Percentiles rank a stretch among this genome's conserved stretches.
Conservation (phyloP, 2,797 vertebrate genomes). For the Scarus forsteni region DNA sequence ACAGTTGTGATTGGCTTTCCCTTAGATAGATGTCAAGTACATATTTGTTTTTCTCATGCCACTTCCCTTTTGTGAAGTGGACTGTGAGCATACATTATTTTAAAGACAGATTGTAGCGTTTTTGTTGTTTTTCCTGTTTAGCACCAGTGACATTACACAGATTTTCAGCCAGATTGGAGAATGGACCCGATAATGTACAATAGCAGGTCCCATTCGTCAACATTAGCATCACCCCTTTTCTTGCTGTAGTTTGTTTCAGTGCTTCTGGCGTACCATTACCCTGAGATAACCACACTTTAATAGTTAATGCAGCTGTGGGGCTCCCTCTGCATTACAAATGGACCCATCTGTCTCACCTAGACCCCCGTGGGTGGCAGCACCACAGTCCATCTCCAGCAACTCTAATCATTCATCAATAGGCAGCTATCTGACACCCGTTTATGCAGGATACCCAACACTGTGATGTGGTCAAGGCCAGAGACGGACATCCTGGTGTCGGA, state of each 20-base stretch:
- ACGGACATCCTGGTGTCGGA: slow-evolving; percentile 75
- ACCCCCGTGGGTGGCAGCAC: slow-evolving; percentile 66
- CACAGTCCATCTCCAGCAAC: slow-evolving; percentile 68
- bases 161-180: slow-evolving; percentile 42
- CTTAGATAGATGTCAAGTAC: slow-evolving; percentile 1
- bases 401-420: slow-evolving; percentile 79
- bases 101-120: slow-evolving; percentile 15
- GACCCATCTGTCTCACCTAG: slow-evolving; percentile 74
- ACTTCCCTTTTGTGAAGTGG: slow-evolving; percentile 1
- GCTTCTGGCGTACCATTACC: slow-evolving; percentile 75
- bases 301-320: slow-evolving; percentile 82
- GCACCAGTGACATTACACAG: slow-evolving; percentile 36
- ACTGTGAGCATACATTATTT: neutral
- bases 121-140: slow-evolving; percentile 20
- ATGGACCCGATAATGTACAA: slow-evolving; percentile 26
- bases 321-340: slow-evolving; percentile 81
- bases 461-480: slow-evolving; percentile 73
- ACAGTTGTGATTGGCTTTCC: neutral
- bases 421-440: slow-evolving; percentile 72
- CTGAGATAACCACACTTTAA: slow-evolving; percentile 82
- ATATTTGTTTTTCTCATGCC: neutral
- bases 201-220: slow-evolving; percentile 54
- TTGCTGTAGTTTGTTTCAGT: slow-evolving; percentile 55
- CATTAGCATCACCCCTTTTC: slow-evolving; percentile 52
- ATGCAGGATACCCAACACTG: slow-evolving; percentile 64